Evolutionary conservation across 2,888 invertebrate species (phyloP), one percentile per base, ranked within the genome.

Genomic region (Leptopilina drosophilae): DNA sequence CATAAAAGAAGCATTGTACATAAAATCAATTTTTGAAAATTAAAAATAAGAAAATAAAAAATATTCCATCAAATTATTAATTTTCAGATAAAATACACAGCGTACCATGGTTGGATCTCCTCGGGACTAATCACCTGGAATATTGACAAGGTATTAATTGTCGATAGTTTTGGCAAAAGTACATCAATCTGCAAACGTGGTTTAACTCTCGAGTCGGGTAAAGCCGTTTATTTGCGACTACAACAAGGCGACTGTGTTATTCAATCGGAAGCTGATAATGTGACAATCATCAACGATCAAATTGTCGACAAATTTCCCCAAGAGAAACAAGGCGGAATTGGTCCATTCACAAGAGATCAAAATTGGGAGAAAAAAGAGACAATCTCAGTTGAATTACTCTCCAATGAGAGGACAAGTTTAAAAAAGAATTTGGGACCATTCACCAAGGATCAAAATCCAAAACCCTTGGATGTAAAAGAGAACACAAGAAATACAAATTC

Each of bases 71-170:
- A 33, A 33, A 33, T 33, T 33, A 8, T 96, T 15, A 42, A 93
- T 94, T 77, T 96, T 0, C 94, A 96, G 88, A 93, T 98, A 26
- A 94, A 96, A 85, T 98, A 98, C 92, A 96, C 96, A 8, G 97
- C 97, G 0, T 98, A 98, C 92, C 96, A 96, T 84, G 98, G 98
- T 14, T 98, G 98, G 98, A 94, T 98, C 79, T 96, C 96, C 49
- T 96, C 96, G 26, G 97, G 97, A 1, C 93, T 97, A 78, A 94
- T 95, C 59, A 94, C 95, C 79, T 96, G 98, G 94, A 95, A 94
- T 86, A 94, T 98, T 81, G 96, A 97, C 92, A 97, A 97, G 91
- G 94, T 98, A 33, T 95, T 96, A 77, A 93, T 98, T 20, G 95
- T 95, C 66, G 97, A 97, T 89, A 97, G 97, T 90, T 97, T 96